These are phyloP conservation scores for Pandemis heparana DNA, from an alignment of 2,888 invertebrate species.

Conservation along the genomic window DNA sequence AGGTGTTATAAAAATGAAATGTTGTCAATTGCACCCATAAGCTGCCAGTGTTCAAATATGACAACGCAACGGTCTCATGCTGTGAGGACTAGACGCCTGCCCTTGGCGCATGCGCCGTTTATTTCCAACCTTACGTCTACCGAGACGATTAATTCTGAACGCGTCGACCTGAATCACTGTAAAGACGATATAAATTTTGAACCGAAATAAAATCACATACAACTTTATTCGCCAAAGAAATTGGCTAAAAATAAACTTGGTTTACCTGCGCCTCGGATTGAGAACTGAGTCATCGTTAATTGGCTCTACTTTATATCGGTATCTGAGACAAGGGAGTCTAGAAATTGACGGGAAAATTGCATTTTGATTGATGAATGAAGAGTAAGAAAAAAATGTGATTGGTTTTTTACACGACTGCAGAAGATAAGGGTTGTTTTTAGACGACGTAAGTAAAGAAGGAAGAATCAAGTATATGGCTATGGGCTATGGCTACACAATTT, in stretches of 20 bases:
- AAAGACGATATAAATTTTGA: constrained; percentile 42
- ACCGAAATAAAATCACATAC: constrained; percentile 38
- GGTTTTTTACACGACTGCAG: neutral
- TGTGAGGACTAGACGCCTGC: constrained; percentile 32
- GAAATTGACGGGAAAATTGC: neutral
- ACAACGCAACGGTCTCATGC: constrained; percentile 29
- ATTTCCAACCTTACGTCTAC: constrained; percentile 34
- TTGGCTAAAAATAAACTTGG: constrained; percentile 36
- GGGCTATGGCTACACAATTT: no score
- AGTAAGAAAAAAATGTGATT: neutral
- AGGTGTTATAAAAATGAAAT: no score
- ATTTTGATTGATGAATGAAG: neutral
- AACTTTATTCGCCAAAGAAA: constrained; percentile 37
- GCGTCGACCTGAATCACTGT: constrained; percentile 42
- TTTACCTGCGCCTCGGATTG: constrained; percentile 23
- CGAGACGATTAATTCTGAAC: constrained; percentile 37
- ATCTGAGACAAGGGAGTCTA: neutral
- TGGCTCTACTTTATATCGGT: constrained; percentile 6
- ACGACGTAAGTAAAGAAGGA: no score
- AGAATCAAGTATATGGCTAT: no score
- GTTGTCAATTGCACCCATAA: constrained; percentile 10
- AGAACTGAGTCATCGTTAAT: constrained; percentile 29
- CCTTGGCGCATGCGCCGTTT: constrained; percentile 30
- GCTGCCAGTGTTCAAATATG: constrained; percentile 19
- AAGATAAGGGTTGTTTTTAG: neutral